Evolutionary conservation across 2,113 vertebrate species (phyloP).

Genomic region (Thinocorus orbignyianus): DNA sequence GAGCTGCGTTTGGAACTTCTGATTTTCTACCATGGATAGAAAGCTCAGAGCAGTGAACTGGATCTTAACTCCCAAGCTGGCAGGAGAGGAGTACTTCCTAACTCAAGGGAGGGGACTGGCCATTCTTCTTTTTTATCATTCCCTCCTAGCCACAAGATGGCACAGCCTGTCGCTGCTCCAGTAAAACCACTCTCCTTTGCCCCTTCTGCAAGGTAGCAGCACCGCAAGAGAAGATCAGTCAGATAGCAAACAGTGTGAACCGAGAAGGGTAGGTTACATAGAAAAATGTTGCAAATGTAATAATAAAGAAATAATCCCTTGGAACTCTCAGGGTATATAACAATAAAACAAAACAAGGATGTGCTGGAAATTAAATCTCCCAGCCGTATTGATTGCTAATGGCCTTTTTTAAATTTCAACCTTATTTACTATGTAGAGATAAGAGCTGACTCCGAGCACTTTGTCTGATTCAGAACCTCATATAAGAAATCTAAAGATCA

Average conservation of each 20-base stretch:
- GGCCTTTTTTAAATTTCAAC: constrained; percentile 59
- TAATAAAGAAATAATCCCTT: constrained; percentile 1
- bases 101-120: background rate
- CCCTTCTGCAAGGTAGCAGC: background rate
- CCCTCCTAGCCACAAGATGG: background rate
- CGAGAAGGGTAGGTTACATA: background rate
- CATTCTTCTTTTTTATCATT: background rate
- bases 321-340: background rate
- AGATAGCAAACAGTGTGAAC: background rate
- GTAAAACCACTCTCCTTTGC: background rate
- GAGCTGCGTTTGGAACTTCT: background rate
- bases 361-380: constrained; percentile 66
- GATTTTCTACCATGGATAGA: background rate
- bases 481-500: constrained; percentile 68
- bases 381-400: constrained; percentile 58
- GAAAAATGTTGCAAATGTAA: background rate
- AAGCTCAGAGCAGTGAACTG: background rate
- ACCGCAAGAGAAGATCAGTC: background rate
- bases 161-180: background rate
- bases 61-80: background rate
- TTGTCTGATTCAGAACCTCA: constrained; percentile 51
- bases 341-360: background rate
- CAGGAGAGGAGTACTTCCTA: background rate
- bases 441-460: constrained; percentile 66
- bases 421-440: constrained; percentile 68